phyloP scores from a whole-genome alignment of 2,113 vertebrate genomes.

The Rhizomys pruinosus region DNA sequence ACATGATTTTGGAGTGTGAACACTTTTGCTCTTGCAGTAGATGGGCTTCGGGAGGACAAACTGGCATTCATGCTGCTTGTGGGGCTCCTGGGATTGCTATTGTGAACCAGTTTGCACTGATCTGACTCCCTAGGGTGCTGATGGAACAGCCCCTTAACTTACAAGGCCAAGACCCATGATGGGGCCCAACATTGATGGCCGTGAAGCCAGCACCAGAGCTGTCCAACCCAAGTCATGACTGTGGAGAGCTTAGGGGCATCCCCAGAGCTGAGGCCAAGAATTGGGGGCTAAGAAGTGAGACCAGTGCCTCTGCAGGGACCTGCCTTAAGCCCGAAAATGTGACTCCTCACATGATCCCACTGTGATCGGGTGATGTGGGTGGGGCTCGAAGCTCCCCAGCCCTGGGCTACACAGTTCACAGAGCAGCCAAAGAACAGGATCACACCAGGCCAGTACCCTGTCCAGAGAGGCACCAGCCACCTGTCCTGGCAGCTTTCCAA shows the following conservation, averaged over 20 bases:
- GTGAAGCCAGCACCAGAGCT: too few relatives aligned
- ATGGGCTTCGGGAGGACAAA: rapidly evolving
- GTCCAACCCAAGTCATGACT: rapidly evolving
- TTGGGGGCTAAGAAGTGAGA: neutral
- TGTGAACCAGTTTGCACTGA: neutral
- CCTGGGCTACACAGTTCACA: neutral
- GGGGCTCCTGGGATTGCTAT: neutral
- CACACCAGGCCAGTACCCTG: neutral
- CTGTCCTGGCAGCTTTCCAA: conserved; percentile 39
- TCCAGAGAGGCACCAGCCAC: neutral
- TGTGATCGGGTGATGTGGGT: conserved; percentile 25
- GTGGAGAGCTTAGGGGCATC: neutral
- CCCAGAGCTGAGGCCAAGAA: neutral
- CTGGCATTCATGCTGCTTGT: too few relatives aligned
- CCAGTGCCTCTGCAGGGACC: neutral
- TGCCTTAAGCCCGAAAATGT: conserved; percentile 65
- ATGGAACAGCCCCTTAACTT: neutral
- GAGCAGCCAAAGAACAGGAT: neutral
- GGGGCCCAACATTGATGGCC: neutral
- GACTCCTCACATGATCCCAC: conserved; percentile 77
- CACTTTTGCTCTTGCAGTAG: neutral
- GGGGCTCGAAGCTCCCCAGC: neutral
- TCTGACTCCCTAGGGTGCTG: neutral
- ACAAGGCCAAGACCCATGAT: neutral
- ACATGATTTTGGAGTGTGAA: neutral